Conservation (phyloP, 2,113 vertebrate species). For the Orthonyx spaldingii region DNA sequence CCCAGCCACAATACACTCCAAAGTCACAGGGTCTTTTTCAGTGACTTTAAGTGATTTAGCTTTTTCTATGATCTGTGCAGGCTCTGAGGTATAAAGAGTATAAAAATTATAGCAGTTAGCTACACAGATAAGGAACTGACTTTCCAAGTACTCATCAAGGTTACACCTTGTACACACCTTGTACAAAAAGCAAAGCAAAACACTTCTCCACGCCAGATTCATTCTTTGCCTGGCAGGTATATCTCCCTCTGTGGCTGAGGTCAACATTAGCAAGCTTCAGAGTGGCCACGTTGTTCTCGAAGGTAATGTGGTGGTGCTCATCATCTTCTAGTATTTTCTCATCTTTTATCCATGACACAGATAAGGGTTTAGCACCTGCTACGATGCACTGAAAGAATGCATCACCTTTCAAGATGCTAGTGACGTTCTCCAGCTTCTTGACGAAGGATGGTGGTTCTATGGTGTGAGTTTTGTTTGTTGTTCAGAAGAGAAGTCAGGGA, state of each 20-base stretch:
- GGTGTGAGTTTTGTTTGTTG: slow-evolving; percentile 1
- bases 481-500: neutral
- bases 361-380: slow-evolving; percentile 83
- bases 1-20: slow-evolving; percentile 91
- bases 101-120: neutral
- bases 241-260: slow-evolving; percentile 82
- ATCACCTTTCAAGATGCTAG: slow-evolving; percentile 81
- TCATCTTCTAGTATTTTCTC: slow-evolving; percentile 89
- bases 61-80: slow-evolving; percentile 90
- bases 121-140: neutral
- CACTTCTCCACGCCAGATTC: slow-evolving; percentile 91
- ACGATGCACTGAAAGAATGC: slow-evolving; percentile 82
- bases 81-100: slow-evolving; percentile 76
- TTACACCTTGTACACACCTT: slow-evolving; percentile 80
- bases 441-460: slow-evolving; percentile 88
- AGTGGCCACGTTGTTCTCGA: slow-evolving; percentile 80
- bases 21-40: slow-evolving; percentile 88
- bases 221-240: slow-evolving; percentile 92
- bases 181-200: slow-evolving; percentile 86
- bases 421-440: slow-evolving; percentile 85
- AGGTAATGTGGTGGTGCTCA: slow-evolving; percentile 80
- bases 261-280: slow-evolving; percentile 81
- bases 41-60: slow-evolving; percentile 89
- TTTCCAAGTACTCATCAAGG: neutral
- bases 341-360: slow-evolving; percentile 92